Base-by-base conservation (phyloP, 2,113 vertebrate species). In the Sprattus sprattus region DNA sequence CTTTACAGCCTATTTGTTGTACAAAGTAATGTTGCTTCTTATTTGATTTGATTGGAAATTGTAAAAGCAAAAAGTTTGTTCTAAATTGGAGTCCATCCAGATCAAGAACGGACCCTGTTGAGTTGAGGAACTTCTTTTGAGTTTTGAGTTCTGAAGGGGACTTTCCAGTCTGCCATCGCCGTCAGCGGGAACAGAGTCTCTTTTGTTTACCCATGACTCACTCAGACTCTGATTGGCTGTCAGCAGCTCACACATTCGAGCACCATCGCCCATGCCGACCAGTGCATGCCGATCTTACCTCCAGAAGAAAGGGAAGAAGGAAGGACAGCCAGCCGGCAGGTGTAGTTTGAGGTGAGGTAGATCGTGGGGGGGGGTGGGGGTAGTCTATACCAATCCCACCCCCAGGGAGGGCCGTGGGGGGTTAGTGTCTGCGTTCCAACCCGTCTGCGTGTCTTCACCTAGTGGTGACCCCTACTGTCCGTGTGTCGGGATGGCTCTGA, bases 401-500 rank as follows among this genome's bases (percentile, higher is more conserved):
- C 13, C 28, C 4, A 13, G 64, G 64, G 25, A 8, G 11, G 8
- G n/a, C n/a, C 10, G 64, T 1, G 6, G 64, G n/a, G 64, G 64
- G 64, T 32, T 25, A 71, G 6, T 32, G 64, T 71, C 64, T 71
- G 64, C 64, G 64, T 71, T 71, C 64, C 57, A 45, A 10, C 45
- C 16, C 60, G 44, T 71, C 60, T 52, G 45, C 8, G 49, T 83
- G 78, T 54, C 89, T 87, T 81, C 57, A 67, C 80, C 4, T 85
- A 85, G 88, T 89, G 49, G 86, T 93, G 91, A 93, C 90, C 92
- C 86, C 86, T 71, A 71, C 64, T 32, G 64, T 71, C 64, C 64
- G 25, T 28, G 87, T 90, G 91, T 88, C 83, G 54, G 89, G 86
- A 88, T 89, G 91, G 87, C 47, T 82, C 39, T 93, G 94, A 94